phyloP scores from a whole-genome alignment of 1,140 invertebrate species.

The Helicoverpa zea region DNA sequence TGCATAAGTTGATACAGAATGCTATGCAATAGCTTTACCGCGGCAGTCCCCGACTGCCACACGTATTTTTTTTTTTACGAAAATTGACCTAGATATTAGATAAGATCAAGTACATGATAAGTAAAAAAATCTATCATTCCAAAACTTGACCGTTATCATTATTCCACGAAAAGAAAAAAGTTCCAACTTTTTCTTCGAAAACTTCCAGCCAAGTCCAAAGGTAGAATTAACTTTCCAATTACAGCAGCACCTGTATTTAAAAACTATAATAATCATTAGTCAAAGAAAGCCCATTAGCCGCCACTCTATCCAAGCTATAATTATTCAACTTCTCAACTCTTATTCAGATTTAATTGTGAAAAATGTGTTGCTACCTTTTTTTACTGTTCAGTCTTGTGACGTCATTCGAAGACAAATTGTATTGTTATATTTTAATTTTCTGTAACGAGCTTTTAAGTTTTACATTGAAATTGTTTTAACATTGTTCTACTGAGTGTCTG shows the following conservation, averaged over 20 bases:
- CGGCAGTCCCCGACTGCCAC: no score
- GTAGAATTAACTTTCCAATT: slow-evolving; percentile 42
- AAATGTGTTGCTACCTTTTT: slow-evolving; percentile 40
- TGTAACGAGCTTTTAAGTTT: not conserved
- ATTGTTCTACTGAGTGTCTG: no score
- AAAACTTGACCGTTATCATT: no score
- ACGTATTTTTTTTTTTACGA: no score
- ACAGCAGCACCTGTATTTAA: slow-evolving; percentile 42
- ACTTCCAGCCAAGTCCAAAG: slow-evolving; percentile 5
- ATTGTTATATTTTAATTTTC: slow-evolving; percentile 24
- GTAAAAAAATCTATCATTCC: no score
- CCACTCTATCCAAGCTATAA: slow-evolving; percentile 43
- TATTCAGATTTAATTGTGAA: slow-evolving; percentile 44
- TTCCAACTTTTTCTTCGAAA: not conserved
- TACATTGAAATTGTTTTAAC: not conserved
- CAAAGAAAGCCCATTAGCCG: slow-evolving; percentile 40
- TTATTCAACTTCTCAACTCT: slow-evolving; percentile 46
- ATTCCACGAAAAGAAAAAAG: not conserved
- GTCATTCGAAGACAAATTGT: slow-evolving; percentile 34
- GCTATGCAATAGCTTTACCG: no score
- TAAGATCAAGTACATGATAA: not conserved
- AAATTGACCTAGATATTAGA: not conserved
- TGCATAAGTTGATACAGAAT: no score
- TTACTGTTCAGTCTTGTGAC: slow-evolving; percentile 23
- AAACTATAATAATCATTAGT: slow-evolving; percentile 41